Conservation (phyloP, 2,113 vertebrate genomes). For the Pygoscelis adeliae region DNA sequence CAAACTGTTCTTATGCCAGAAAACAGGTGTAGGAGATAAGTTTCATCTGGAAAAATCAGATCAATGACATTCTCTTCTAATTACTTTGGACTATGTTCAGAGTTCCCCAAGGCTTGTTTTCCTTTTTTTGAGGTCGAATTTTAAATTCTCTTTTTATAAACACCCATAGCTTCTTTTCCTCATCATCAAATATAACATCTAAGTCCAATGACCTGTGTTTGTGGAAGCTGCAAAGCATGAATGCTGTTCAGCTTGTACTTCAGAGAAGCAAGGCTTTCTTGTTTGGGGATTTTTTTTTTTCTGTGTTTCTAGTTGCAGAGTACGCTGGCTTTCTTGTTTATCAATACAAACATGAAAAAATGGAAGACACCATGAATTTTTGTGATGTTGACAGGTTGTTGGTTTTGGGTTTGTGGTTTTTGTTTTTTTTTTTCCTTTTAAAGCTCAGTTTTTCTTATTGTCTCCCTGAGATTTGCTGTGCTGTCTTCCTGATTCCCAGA, state of each 20-base stretch:
- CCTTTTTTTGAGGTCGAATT: not conserved
- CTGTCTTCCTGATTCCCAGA: not conserved
- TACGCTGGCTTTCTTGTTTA: not conserved
- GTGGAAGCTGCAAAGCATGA: not conserved
- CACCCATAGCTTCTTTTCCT: not conserved
- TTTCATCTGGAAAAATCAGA: not conserved
- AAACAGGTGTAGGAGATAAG: not conserved
- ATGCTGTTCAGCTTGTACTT: not conserved
- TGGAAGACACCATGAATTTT: not conserved
- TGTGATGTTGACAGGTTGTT: not conserved
- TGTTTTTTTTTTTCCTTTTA: not conserved
- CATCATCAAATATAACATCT: not conserved
- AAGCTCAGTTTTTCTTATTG: not conserved
- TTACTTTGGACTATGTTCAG: not conserved
- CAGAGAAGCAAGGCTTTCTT: not conserved
- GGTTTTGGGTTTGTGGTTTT: not conserved
- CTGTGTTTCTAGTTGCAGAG: not conserved
- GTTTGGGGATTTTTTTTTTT: not conserved
- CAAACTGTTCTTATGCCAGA: not conserved
- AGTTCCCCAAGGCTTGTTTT: not conserved
- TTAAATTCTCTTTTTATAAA: not conserved
- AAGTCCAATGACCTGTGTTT: not conserved
- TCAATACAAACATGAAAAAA: not conserved
- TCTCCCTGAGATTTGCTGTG: not conserved
- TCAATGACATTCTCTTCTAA: not conserved